Conservation (phyloP, 2,888 invertebrate genomes). For the Megaustenia siamemsis region DNA sequence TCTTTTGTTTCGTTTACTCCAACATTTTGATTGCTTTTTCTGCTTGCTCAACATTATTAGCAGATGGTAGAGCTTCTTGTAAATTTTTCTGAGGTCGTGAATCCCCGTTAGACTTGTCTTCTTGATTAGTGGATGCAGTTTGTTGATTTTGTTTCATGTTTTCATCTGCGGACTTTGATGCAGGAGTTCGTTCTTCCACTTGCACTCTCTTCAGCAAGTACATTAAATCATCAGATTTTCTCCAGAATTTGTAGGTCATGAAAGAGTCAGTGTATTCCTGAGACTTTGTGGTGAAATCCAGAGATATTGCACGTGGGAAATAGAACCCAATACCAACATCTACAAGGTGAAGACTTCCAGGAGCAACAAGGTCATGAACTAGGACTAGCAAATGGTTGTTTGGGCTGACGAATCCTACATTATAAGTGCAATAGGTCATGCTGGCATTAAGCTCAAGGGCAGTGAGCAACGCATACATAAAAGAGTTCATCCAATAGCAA, state of each 20-base stretch:
- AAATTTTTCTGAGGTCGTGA: neutral
- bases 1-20: neutral
- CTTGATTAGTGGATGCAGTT: neutral
- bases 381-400: constrained; percentile 57
- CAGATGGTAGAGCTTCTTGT: neutral
- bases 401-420: constrained; percentile 1
- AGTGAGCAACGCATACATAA: constrained; percentile 54
- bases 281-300: constrained; percentile 57
- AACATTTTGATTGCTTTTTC: neutral
- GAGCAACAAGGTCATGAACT: constrained; percentile 49
- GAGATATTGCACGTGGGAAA: constrained; percentile 53
- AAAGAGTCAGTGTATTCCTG: constrained; percentile 56
- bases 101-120: neutral
- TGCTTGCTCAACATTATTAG: neutral
- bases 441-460: constrained; percentile 47
- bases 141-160: neutral
- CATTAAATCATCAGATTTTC: neutral
- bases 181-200: no score
- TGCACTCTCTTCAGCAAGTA: neutral
- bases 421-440: constrained; percentile 47
- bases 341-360: constrained; percentile 54
- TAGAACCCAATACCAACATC: constrained; percentile 57
- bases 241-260: constrained; percentile 57
- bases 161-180: neutral
- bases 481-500: constrained; percentile 57